These are phyloP conservation scores for Pissodes strobi DNA, from an alignment of 1,140 invertebrate species.

Conservation along the genomic window DNA sequence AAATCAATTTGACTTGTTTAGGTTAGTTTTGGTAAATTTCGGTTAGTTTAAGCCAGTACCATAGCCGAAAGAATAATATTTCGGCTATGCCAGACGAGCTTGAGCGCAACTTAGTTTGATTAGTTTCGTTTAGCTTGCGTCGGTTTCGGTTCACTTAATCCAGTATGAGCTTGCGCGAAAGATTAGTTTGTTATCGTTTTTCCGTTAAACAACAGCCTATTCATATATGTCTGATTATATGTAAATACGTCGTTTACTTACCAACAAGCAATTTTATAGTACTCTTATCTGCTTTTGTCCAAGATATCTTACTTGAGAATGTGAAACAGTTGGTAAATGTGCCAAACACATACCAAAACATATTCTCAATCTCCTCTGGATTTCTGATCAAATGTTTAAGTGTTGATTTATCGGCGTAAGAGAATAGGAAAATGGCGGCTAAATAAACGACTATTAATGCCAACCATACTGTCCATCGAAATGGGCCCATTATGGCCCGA, in stretches of 20 bases:
- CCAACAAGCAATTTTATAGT: conserved; percentile 72
- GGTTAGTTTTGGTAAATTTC: too few relatives aligned
- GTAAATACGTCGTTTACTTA: conserved; percentile 46
- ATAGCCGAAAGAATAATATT: too few relatives aligned
- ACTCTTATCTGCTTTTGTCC: conserved; percentile 68
- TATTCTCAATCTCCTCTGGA: conserved; percentile 71
- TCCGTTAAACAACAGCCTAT: too few relatives aligned
- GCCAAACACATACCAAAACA: conserved; percentile 81
- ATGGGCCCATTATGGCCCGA: conserved; percentile 79
- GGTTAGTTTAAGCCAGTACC: too few relatives aligned
- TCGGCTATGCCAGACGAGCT: too few relatives aligned
- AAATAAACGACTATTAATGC: conserved; percentile 70
- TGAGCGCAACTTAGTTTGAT: too few relatives aligned
- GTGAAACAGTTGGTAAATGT: conserved; percentile 80
- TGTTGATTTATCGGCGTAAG: conserved; percentile 70
- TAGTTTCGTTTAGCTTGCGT: too few relatives aligned
- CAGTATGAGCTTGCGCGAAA: too few relatives aligned
- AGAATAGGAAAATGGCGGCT: conserved; percentile 70
- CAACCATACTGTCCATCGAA: conserved; percentile 77
- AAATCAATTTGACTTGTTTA: too few relatives aligned
- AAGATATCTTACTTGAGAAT: conserved; percentile 69
- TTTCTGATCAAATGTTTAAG: conserved; percentile 66
- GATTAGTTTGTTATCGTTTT: too few relatives aligned
- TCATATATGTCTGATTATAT: too few relatives aligned
- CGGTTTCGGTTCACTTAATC: too few relatives aligned